These are phyloP conservation scores for Nemotelus nigrinus DNA, from an alignment of 2,888 invertebrate genomes.

Conservation along the genomic window DNA sequence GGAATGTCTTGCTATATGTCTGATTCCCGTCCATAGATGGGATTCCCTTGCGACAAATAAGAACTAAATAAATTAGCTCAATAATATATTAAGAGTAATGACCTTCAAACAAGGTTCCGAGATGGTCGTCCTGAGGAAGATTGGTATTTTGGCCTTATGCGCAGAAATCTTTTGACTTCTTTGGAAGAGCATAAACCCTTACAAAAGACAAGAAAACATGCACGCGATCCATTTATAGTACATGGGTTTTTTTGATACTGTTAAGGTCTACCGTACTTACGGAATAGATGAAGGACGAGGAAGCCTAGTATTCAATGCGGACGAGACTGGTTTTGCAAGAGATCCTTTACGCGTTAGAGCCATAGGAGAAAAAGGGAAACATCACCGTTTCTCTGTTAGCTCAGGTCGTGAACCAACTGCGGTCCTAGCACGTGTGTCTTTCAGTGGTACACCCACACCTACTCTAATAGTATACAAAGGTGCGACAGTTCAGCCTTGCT, in stretches of 20 bases:
- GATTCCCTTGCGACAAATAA: slow-evolving; percentile 21
- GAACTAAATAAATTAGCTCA: slow-evolving; percentile 1
- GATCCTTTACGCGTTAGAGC: slow-evolving; percentile 30
- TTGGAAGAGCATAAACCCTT: slow-evolving; percentile 4
- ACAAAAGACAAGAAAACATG: slow-evolving; percentile 37
- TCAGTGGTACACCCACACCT: no score
- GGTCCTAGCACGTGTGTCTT: not conserved
- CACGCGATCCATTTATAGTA: slow-evolving; percentile 28
- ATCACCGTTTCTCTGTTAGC: slow-evolving; percentile 39
- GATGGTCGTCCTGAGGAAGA: slow-evolving; percentile 10
- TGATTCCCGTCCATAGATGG: slow-evolving; percentile 16
- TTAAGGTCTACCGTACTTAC: no score
- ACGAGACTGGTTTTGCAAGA: slow-evolving; percentile 38
- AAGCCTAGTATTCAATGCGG: slow-evolving; percentile 41
- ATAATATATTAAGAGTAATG: slow-evolving; percentile 13
- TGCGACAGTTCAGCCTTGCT: slow-evolving; percentile 35
- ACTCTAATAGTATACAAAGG: slow-evolving; percentile 45
- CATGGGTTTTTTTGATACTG: no score
- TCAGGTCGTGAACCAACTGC: slow-evolving; percentile 3
- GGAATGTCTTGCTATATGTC: slow-evolving; percentile 9
- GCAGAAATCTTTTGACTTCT: not conserved
- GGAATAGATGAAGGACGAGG: not conserved
- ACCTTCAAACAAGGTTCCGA: slow-evolving; percentile 20
- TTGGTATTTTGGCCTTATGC: slow-evolving; percentile 10
- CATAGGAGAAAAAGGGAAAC: slow-evolving; percentile 33